Evolutionary conservation across 2,113 vertebrate genomes (phyloP), one percentile per base, ranked within the genome.

Genomic region (Microcebus tavaratra): DNA sequence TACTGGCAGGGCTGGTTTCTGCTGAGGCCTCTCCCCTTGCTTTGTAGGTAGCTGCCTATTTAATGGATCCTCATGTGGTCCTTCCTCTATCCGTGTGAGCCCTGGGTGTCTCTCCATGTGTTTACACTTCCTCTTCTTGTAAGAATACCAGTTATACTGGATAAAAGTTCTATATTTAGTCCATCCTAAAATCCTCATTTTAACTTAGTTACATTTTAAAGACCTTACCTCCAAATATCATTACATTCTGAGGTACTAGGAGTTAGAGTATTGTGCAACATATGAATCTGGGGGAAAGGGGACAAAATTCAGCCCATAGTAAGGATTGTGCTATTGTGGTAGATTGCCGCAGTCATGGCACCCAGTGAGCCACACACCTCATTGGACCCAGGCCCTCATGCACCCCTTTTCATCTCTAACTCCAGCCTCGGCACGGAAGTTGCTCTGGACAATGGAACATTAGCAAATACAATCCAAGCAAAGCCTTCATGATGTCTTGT

Each of bases 181-280:
- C 27, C 29, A 79, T 10, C 17, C 53, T 78, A 48, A 81, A 53
- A 15, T 82, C 2, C 2, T 94, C 6, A 10, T 83, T 78, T 95
- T 78, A 94, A 59, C 63, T 68, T 88, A 55, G 67, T 20, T 63
- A 70, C 21, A 36, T 91, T 96, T 76, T 78, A 65, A 55, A 78
- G 48, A 31, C 1, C 9, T 70, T 61, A 3, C 57, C 45, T 82
- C 63, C 73, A 78, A 78, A 57, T 61, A 53, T 8, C 9, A 45
- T 67, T 59, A 82, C 34, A 27, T 90, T 50, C 79, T 18, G 2
- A 42, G 18, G 11, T 61, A 15, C 42, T 39, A 25, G 27, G 7
- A 2, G 7, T 84, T 57, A 94, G 8, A 13, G 18, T 1, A 17
- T 18, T 55, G 17, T 80, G 53, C 29, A 85, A 59, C 27, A 45